Conservation (phyloP, 2,888 invertebrate genomes). For the Campoletis raptor region DNA sequence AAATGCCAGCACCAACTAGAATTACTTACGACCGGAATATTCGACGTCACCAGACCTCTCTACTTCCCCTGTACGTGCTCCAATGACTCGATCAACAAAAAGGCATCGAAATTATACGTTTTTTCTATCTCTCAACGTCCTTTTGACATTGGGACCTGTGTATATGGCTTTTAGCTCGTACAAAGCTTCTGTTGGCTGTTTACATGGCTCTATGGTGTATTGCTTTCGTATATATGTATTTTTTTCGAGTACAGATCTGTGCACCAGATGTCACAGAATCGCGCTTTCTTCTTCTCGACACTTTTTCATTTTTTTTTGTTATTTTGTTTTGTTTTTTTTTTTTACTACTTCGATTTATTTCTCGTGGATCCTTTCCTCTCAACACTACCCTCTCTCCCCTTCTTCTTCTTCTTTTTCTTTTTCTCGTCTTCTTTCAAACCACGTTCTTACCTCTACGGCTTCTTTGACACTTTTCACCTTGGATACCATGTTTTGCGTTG, state of each 20-base stretch:
- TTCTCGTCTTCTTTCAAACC: neutral
- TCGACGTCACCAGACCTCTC: constrained; percentile 14
- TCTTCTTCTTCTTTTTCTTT: neutral
- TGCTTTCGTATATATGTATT: constrained; percentile 22
- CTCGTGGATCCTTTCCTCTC: constrained; percentile 8
- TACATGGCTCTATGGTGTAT: constrained; percentile 7
- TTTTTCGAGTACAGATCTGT: constrained; percentile 73
- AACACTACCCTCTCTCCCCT: neutral
- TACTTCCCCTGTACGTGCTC: neutral
- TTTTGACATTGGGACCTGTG: neutral
- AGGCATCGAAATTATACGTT: neutral
- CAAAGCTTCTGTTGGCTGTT: constrained; percentile 27
- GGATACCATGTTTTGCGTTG: neutral
- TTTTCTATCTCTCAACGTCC: neutral
- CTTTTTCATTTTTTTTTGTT: constrained; percentile 28
- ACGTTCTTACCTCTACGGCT: constrained; percentile 7
- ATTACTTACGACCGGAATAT: constrained; percentile 29
- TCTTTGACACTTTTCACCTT: constrained; percentile 30
- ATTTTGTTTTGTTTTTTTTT: constrained; percentile 35
- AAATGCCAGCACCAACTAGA: neutral
- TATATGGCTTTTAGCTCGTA: neutral
- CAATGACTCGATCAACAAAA: neutral
- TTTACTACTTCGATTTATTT: constrained; percentile 38
- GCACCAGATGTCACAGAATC: constrained; percentile 77
- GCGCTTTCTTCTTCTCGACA: constrained; percentile 6